Evolutionary conservation across 2,797 vertebrate genomes (phyloP).

Genomic region (Momotus momota): DNA sequence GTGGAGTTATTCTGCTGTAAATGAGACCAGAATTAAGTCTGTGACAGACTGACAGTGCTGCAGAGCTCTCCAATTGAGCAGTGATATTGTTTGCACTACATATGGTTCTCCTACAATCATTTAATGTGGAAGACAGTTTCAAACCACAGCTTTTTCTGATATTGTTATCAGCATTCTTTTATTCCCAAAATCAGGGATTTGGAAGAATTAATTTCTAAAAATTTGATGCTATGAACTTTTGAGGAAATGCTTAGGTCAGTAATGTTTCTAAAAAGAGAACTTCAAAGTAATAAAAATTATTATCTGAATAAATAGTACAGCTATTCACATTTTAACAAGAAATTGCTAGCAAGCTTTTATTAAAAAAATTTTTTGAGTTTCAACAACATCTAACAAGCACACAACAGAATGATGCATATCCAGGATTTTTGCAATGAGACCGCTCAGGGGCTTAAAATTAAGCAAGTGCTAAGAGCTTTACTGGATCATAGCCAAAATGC

Average conservation of each 20-base stretch:
- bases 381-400: neutral
- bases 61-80: neutral
- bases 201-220: neutral
- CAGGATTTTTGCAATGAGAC: neutral
- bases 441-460: conserved; percentile 5
- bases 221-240: neutral
- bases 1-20: neutral
- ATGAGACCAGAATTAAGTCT: neutral
- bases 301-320: neutral
- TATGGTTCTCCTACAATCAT: neutral
- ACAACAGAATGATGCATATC: neutral
- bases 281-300: neutral
- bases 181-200: neutral
- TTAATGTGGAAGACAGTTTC: neutral
- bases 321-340: neutral
- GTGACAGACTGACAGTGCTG: neutral
- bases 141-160: neutral
- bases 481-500: conserved; percentile 1
- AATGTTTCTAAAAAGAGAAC: neutral
- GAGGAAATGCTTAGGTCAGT: neutral
- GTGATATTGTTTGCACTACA: neutral
- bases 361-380: neutral
- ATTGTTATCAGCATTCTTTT: neutral
- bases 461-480: conserved; percentile 42
- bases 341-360: neutral